Evolutionary conservation across 2,113 vertebrate genomes (phyloP), one percentile per base, ranked within the genome.

Genomic region (Arothron firmamentum): DNA sequence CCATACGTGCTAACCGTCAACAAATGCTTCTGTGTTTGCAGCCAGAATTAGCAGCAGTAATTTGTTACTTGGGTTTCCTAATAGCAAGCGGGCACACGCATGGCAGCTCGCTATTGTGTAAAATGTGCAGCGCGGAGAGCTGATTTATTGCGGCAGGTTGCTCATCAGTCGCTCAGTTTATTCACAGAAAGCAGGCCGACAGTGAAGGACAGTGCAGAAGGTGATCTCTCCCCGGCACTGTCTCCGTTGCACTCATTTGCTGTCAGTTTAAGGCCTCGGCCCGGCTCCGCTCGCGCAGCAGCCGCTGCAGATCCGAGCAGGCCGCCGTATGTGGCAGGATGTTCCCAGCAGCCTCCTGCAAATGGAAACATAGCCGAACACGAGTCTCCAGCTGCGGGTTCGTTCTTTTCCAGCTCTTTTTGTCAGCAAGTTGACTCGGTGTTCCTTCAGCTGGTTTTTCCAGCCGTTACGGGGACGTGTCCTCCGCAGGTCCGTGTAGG

Each of bases 141-240:
- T 75, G 62, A 78, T 68, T 17, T 17, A 45, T 45, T 45, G 43
- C 43, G 6, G 4, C 45, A 28, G 25, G n/a, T 47, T n/a, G 15
- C 13, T 13, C n/a, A 17, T n/a, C 45, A 7, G 45, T 17, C 45
- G 15, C 15, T 16, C 15, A 13, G 15, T 16, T 16, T 16, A 17
- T 16, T n/a, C 57, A 52, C 65, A 70, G 63, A 59, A 74, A 61
- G 51, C 52, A 58, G 65, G 46, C 17, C 62, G 65, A 68, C 19
- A 71, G 51, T 69, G 62, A 74, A 79, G 69, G 56, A 86, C 74
- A 67, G 75, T 74, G 61, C 41, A 54, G 74, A 60, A 75, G 74
- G 80, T 80, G 72, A 73, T 69, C 70, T 75, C 74, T 78, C 59
- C 54, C 62, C 74, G 74, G 34, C 55, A 54, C 54, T 69, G 31